Evolutionary conservation across 2,888 invertebrate species (phyloP).

Genomic region (Sericinus montela): DNA sequence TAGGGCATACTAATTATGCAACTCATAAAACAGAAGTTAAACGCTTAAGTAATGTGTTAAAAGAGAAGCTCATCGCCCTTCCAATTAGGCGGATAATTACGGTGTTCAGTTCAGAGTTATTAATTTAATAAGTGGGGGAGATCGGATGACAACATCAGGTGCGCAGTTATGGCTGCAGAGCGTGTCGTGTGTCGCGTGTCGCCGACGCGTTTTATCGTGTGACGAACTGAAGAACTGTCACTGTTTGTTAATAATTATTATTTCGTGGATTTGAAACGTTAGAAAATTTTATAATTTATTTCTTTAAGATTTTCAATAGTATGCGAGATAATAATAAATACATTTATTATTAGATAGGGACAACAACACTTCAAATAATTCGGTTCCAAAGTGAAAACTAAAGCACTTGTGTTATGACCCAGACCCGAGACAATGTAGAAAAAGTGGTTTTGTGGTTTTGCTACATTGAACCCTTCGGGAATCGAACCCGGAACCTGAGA

Average conservation of each 20-base stretch:
- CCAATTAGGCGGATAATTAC: constrained; percentile 74
- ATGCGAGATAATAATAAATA: too few relatives aligned
- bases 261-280: background rate
- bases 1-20: constrained; percentile 58
- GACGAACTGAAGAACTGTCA: constrained; percentile 8
- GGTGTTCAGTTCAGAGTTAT: constrained; percentile 73
- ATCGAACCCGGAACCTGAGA: too few relatives aligned
- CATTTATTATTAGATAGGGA: too few relatives aligned
- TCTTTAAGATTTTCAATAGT: too few relatives aligned
- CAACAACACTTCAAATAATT: too few relatives aligned
- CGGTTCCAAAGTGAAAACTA: too few relatives aligned
- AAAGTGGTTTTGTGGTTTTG: too few relatives aligned
- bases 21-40: constrained; percentile 71
- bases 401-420: too few relatives aligned
- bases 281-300: too few relatives aligned
- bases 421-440: too few relatives aligned
- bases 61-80: constrained; percentile 70
- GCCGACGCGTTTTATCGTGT: constrained; percentile 24
- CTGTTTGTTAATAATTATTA: constrained; percentile 1
- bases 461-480: too few relatives aligned
- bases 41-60: constrained; percentile 69
- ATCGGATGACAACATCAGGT: constrained; percentile 52
- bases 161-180: constrained; percentile 22
- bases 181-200: constrained; percentile 25
- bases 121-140: constrained; percentile 76